Evolutionary conservation across 2,113 vertebrate genomes (phyloP).

Genomic region (Abramis brama): DNA sequence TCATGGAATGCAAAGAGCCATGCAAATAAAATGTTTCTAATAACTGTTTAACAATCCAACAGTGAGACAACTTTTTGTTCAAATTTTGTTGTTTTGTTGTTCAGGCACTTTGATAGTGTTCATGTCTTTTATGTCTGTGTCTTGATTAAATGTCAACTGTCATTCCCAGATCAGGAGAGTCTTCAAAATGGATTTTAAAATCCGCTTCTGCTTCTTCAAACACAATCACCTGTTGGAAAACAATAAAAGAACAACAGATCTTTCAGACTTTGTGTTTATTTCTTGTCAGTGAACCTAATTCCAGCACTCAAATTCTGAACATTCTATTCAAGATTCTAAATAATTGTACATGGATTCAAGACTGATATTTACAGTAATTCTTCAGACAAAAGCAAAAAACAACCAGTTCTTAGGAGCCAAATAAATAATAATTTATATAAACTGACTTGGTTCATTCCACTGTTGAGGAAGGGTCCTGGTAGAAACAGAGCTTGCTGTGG

Average conservation of each 20-base stretch:
- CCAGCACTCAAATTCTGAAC: not conserved
- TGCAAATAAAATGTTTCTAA: not conserved
- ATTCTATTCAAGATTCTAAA: not conserved
- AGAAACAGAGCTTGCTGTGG: conserved; percentile 93
- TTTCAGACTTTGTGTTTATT: not conserved
- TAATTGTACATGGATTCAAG: not conserved
- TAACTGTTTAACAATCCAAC: not conserved
- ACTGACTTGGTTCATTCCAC: conserved; percentile 88
- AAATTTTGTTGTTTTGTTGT: not conserved
- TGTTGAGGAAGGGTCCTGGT: conserved; percentile 84
- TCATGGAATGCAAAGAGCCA: not conserved
- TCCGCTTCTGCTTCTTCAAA: conserved; percentile 89
- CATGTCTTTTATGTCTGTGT: not conserved
- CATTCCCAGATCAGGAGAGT: conserved; percentile 83
- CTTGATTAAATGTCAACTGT: conserved; percentile 71
- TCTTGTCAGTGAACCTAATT: not conserved
- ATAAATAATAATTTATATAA: not conserved
- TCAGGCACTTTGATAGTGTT: not conserved
- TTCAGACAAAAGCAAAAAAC: not conserved
- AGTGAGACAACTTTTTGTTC: not conserved
- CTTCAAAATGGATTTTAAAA: conserved; percentile 81
- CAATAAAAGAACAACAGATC: conserved; percentile 3
- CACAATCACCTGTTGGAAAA: conserved; percentile 79
- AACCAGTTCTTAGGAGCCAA: not conserved
- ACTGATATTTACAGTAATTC: not conserved